Base-by-base conservation (phyloP, 1,140 invertebrate genomes). In the Drosophila auraria region DNA sequence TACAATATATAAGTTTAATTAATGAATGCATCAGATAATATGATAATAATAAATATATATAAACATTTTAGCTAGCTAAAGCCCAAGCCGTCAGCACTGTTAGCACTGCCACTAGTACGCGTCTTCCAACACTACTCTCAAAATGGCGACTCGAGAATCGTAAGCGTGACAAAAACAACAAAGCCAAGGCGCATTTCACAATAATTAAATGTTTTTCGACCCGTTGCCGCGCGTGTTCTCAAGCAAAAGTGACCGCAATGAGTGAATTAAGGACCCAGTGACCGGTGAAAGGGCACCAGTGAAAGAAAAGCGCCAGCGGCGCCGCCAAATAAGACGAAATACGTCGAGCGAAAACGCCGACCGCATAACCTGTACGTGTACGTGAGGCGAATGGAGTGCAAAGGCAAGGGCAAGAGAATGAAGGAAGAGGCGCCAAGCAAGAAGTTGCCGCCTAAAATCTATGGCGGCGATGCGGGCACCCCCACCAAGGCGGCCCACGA, bases 371-470 rank as follows among this genome's bases (percentile, higher is more conserved):
- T 89, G 79, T 87, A 87, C 75, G 82, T 87, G 83, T 89, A 90
- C 78, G 83, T 75, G 79, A 82, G 82, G 82, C 78, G 84, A 90
- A 87, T 90, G 86, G 86, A 89, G 79, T 84, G 86, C 75, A 87
- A 82, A 86, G 71, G 86, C 54, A 90, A 86, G 80, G 62, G 72
- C 74, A 89, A 87, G 68, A 87, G 76, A 84, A 91, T 91, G 89
- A 91, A 91, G 74, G 83, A 91, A 87, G 84, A 91, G 83, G 87
- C 87, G 87, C 83, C 87, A 91, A 91, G 83, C 86, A 91, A 92
- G 76, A 91, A 91, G 87, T 91, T 91, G 90, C 90, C 90, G 90
- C 90, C 90, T 91, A 91, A 91, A 91, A 86, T 91, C 36, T 83
- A 80, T 76, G 80, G 66, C 63, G 63, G 63, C 7, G 87, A 82